Evolutionary conservation across 2,113 vertebrate species (phyloP).

Genomic region (Lota lota): DNA sequence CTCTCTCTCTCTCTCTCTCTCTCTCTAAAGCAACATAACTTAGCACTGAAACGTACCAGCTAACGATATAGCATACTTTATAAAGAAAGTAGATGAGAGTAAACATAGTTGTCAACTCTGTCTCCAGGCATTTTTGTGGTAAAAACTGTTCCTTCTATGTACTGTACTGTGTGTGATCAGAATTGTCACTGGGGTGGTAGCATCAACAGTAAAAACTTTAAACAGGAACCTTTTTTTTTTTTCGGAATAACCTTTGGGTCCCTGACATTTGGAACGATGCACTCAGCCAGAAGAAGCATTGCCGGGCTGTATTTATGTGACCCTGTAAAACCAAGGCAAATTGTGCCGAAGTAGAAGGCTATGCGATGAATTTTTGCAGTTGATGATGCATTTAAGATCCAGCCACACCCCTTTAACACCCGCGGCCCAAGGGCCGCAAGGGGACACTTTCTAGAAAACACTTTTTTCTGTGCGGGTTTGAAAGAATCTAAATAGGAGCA

Average conservation of each 20-base stretch:
- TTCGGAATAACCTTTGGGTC: slow-evolving; percentile 44
- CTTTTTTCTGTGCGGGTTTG: too few species aligned
- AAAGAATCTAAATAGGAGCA: too few species aligned
- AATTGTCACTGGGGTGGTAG: slow-evolving; percentile 2
- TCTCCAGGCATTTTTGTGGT: neutral
- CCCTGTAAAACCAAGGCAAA: slow-evolving; percentile 21
- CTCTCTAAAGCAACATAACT: slow-evolving; percentile 22
- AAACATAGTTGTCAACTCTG: neutral
- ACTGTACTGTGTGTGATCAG: neutral
- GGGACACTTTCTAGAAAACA: too few species aligned
- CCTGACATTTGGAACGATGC: slow-evolving; percentile 47
- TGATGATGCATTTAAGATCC: neutral
- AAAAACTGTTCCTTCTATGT: neutral
- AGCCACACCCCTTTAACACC: too few species aligned
- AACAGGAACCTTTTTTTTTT: slow-evolving; percentile 27
- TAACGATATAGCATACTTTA: neutral
- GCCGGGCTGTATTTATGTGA: slow-evolving; percentile 22
- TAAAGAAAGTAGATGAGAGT: slow-evolving; percentile 4
- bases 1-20: neutral
- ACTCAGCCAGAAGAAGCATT: slow-evolving; percentile 33
- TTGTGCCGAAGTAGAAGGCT: slow-evolving; percentile 11
- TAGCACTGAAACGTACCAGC: slow-evolving; percentile 2
- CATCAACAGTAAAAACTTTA: slow-evolving; percentile 13
- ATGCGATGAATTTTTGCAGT: neutral
- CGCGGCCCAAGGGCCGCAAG: too few species aligned